Conservation (phyloP, 2,113 vertebrate species). For the Poeciliopsis retropinna region DNA sequence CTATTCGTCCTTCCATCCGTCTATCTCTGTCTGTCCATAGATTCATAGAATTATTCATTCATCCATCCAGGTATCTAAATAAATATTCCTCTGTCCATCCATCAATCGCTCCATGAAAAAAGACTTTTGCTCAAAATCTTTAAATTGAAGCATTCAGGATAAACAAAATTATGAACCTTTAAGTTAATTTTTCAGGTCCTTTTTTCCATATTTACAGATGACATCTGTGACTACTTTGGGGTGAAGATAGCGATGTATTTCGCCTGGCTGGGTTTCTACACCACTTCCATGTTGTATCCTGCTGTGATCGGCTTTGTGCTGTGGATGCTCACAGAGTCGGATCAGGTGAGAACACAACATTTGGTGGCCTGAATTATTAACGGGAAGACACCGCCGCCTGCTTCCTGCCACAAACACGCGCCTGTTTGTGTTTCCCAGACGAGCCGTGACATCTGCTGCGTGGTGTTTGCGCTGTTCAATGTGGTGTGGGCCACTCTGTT, state of each 20-base stretch:
- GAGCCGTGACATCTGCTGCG: slow-evolving; percentile 95
- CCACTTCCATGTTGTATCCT: slow-evolving; percentile 95
- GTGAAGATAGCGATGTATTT: slow-evolving; percentile 99
- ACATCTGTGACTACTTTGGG: slow-evolving; percentile 97
- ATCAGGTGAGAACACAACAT: slow-evolving; percentile 85
- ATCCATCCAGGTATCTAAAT: too few species aligned
- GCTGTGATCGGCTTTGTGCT: slow-evolving; percentile 94
- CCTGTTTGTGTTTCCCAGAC: slow-evolving; percentile 78
- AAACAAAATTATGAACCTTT: not conserved
- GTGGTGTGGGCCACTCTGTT: slow-evolving; percentile 97
- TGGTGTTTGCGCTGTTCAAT: slow-evolving; percentile 96
- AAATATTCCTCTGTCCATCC: too few species aligned
- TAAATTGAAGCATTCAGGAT: not conserved
- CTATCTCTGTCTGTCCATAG: not conserved
- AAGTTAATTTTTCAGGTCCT: not conserved
- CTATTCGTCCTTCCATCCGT: not conserved
- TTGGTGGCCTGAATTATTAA: fast-evolving
- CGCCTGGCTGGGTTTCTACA: slow-evolving; percentile 98
- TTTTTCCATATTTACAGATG: slow-evolving; percentile 78
- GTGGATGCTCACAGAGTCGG: slow-evolving; percentile 92
- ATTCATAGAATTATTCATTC: too few species aligned
- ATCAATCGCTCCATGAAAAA: not conserved
- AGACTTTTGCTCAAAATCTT: not conserved
- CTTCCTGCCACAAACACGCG: not conserved
- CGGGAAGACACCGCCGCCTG: not conserved